Evolutionary conservation across 2,113 vertebrate genomes (phyloP), one percentile per base, ranked within the genome.

Genomic region (Carassius auratus): DNA sequence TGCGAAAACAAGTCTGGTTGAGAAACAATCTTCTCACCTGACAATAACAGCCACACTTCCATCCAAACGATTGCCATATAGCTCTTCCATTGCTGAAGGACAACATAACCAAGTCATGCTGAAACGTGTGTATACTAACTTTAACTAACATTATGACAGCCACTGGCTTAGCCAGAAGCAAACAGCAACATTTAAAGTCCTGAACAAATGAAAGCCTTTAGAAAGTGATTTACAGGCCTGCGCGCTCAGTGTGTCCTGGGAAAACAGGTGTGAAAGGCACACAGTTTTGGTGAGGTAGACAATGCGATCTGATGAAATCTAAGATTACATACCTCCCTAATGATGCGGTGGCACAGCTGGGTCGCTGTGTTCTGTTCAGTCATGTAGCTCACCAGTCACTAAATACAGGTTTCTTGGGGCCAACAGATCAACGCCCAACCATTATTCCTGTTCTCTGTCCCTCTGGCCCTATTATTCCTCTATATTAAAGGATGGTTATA

Each of bases 51-150:
- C 23, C 23, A 9, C 64, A 75, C 64, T 80, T 84, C 64, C 61
- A 50, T 61, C 33, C 55, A 38, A 48, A 48, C 9, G 0, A 48
- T 12, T 48, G 45, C 45, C 45, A 48, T 48, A 2, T 12, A 48
- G 10, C 45, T 12, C 42, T n/a, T 78, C 26, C 42, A 74, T 76
- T 74, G 83, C 52, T 78, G 64, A 57, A 79, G 73, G 6, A 50
- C 69, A 73, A 42, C 73, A 76, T 50, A 76, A 71, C 81, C 45
- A 84, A 69, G 81, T 71, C 61, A 57, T 75, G 81, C 90, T 88
- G 93, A 95, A 94, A 90, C 91, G 94, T 93, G 94, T 94, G 93
- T 94, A 92, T 92, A 94, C 93, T 94, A 94, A 95, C 94, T 94
- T 95, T 30, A 30, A 30, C 30, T 30, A 30, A 30, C 92, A 93